Conservation (phyloP, 2,113 vertebrate species). For the Chlamydotis undulata region DNA sequence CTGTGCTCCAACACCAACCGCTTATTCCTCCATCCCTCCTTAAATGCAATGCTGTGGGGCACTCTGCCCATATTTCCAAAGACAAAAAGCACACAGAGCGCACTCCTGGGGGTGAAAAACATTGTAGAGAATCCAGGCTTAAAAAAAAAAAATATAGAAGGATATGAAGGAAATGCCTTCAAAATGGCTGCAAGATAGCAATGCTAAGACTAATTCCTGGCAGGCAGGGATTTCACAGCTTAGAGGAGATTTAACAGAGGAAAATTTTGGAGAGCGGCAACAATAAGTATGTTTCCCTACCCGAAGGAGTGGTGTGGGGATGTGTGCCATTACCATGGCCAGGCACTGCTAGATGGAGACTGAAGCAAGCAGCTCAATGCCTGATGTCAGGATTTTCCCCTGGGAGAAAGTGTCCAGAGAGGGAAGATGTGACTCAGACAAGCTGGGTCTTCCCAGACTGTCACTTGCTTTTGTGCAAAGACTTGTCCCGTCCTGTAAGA, state of each 20-base stretch:
- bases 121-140: background rate
- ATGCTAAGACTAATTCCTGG: background rate
- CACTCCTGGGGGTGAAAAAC: background rate
- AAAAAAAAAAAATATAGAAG: no score
- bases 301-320: background rate
- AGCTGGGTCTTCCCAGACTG: background rate
- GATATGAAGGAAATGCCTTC: background rate
- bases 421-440: rapidly evolving
- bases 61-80: background rate
- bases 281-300: rapidly evolving
- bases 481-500: background rate
- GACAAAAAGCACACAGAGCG: background rate
- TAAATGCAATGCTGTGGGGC: background rate
- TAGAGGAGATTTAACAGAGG: background rate
- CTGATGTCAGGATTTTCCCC: background rate
- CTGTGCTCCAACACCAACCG: background rate
- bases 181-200: background rate
- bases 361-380: background rate
- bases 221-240: background rate
- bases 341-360: background rate
- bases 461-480: background rate
- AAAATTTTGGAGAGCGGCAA: background rate
- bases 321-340: rapidly evolving
- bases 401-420: background rate
- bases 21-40: background rate